Percentiles rank a stretch among this genome's conserved stretches.
Evolutionary conservation across 1,140 invertebrate genomes (phyloP).

Genomic region (Eurytemora carolleeae): DNA sequence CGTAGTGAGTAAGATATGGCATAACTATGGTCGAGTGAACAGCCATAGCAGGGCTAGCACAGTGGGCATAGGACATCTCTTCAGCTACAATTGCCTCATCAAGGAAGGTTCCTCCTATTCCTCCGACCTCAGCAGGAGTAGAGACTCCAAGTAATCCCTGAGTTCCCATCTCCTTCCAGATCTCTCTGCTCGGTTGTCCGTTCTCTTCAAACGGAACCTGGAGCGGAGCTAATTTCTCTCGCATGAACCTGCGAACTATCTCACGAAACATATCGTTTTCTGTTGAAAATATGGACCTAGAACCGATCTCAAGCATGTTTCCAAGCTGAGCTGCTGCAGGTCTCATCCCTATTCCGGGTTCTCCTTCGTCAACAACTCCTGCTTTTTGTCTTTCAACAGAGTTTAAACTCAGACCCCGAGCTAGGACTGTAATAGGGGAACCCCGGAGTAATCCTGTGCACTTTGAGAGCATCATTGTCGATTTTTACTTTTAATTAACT

Average conservation of each 20-base stretch:
- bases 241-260: slow-evolving; percentile 27
- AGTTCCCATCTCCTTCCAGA: slow-evolving; percentile 29
- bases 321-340: slow-evolving; percentile 22
- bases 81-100: slow-evolving; percentile 28
- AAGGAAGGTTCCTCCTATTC: slow-evolving; percentile 28
- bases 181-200: slow-evolving; percentile 26
- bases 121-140: slow-evolving; percentile 26
- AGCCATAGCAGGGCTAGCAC: slow-evolving; percentile 27
- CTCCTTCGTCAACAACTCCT: not conserved
- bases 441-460: too few relatives aligned
- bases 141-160: slow-evolving; percentile 29
- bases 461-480: too few relatives aligned
- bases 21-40: slow-evolving; percentile 32
- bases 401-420: too few relatives aligned
- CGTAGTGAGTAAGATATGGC: slow-evolving; percentile 31
- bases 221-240: slow-evolving; percentile 28
- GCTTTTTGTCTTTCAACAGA: slow-evolving; percentile 1
- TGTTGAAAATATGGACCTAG: slow-evolving; percentile 27
- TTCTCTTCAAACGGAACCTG: slow-evolving; percentile 28
- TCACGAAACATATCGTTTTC: slow-evolving; percentile 31
- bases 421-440: too few relatives aligned
- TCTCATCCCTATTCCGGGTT: too few relatives aligned
- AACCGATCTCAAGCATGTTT: slow-evolving; percentile 29
- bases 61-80: slow-evolving; percentile 30
- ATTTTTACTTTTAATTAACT: too few relatives aligned